Conservation (phyloP, 2,113 vertebrate species). For the Pimephales promelas region DNA sequence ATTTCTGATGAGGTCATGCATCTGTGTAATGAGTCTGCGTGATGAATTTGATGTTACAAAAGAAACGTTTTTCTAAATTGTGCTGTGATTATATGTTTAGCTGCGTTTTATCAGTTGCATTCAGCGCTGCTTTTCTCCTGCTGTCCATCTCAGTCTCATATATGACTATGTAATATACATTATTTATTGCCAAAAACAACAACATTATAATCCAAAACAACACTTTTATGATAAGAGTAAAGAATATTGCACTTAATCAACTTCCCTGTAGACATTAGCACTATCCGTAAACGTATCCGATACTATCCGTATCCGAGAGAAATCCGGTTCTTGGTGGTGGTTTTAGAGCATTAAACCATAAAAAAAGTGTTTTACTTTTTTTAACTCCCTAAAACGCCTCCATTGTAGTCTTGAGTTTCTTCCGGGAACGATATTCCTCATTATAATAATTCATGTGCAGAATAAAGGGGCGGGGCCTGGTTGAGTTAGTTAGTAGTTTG, state of each 20-base stretch:
- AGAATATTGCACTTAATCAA: not conserved
- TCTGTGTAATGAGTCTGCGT: not conserved
- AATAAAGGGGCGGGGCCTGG: too few relatives aligned
- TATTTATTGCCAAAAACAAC: not conserved
- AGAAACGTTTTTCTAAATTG: not conserved
- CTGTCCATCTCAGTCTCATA: not conserved
- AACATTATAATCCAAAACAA: not conserved
- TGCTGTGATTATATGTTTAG: not conserved
- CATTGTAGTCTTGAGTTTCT: too few relatives aligned
- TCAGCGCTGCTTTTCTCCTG: not conserved
- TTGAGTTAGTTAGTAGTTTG: too few relatives aligned
- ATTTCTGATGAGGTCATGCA: not conserved
- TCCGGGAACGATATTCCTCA: too few relatives aligned
- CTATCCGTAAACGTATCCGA: too few relatives aligned
- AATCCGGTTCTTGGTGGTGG: not conserved
- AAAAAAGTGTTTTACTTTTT: not conserved
- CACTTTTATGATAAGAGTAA: not conserved
- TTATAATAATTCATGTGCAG: too few relatives aligned
- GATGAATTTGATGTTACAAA: not conserved
- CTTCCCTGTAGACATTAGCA: not conserved
- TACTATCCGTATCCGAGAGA: too few relatives aligned
- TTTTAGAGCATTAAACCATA: not conserved
- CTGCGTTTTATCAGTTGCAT: not conserved
- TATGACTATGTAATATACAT: not conserved
- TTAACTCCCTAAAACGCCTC: too few relatives aligned